Evolutionary conservation across 2,113 vertebrate species (phyloP).

Genomic region (Dasypus novemcinctus): DNA sequence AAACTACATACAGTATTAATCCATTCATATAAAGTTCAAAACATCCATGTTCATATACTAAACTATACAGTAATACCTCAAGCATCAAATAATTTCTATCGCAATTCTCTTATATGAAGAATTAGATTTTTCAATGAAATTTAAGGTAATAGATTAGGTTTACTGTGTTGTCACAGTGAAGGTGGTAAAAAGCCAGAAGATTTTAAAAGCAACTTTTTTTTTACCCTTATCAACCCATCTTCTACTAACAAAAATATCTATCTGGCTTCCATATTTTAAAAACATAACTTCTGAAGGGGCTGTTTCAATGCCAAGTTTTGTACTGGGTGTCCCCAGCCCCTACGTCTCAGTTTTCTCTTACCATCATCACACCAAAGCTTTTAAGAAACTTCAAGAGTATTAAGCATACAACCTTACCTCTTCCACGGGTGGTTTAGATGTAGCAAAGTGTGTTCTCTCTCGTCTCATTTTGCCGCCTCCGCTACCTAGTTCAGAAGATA

Average conservation of each 20-base stretch:
- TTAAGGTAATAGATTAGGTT: not conserved
- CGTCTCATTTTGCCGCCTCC: slow-evolving; percentile 94
- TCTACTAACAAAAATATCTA: too few species aligned
- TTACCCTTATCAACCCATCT: too few species aligned
- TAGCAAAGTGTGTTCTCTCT: slow-evolving; percentile 85
- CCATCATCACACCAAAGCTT: not conserved
- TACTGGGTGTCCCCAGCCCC: not conserved
- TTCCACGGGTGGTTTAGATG: slow-evolving; percentile 84
- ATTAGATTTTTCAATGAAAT: not conserved
- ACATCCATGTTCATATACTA: not conserved
- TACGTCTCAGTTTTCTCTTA: not conserved
- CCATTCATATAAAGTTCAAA: not conserved
- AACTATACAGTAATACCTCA: not conserved
- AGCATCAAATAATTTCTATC: slow-evolving; percentile 5
- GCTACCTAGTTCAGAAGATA: slow-evolving; percentile 84
- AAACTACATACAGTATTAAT: not conserved
- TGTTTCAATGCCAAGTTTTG: not conserved
- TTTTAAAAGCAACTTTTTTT: not conserved
- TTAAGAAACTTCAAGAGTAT: not conserved
- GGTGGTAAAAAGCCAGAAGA: not conserved
- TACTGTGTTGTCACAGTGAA: not conserved
- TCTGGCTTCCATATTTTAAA: too few species aligned
- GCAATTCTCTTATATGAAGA: not conserved
- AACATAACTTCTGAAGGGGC: not conserved
- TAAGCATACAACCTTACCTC: slow-evolving; percentile 82